Evolutionary conservation across 2,888 invertebrate genomes (phyloP).

Genomic region (Ypsolopha scabrella): DNA sequence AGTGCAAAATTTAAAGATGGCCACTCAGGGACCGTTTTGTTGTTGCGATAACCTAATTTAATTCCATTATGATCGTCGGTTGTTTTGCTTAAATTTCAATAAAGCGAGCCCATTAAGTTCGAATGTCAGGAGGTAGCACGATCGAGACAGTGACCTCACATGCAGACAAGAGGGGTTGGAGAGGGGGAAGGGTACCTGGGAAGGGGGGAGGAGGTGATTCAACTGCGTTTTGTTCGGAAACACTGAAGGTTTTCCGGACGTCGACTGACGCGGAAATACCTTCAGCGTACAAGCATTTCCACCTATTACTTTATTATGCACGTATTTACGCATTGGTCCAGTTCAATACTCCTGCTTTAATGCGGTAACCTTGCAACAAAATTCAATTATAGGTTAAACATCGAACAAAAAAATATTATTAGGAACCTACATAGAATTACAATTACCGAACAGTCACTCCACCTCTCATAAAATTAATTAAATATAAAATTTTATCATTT

Average conservation of each 20-base stretch:
- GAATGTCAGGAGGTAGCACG: slow-evolving; percentile 60
- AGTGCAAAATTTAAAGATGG: slow-evolving; percentile 56
- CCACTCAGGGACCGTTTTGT: slow-evolving; percentile 59
- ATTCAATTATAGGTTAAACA: too few relatives aligned
- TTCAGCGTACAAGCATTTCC: slow-evolving; percentile 55
- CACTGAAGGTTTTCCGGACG: slow-evolving; percentile 67
- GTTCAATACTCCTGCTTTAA: slow-evolving; percentile 26
- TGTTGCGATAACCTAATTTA: slow-evolving; percentile 67
- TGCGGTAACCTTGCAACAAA: slow-evolving; percentile 9
- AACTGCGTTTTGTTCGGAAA: slow-evolving; percentile 55
- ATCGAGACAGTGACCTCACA: slow-evolving; percentile 54
- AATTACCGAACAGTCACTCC: too few relatives aligned
- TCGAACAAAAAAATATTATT: too few relatives aligned
- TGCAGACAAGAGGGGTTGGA: not conserved
- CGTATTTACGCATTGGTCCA: slow-evolving; percentile 14
- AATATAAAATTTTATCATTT: too few relatives aligned
- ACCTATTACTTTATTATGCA: slow-evolving; percentile 28
- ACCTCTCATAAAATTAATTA: too few relatives aligned
- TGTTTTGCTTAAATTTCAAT: slow-evolving; percentile 61
- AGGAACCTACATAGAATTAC: too few relatives aligned
- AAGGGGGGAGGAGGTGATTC: slow-evolving; percentile 29
- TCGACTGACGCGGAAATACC: slow-evolving; percentile 63
- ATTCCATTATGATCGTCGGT: slow-evolving; percentile 51
- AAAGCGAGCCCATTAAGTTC: slow-evolving; percentile 59
- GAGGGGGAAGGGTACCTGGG: not conserved